Percentiles rank a stretch among this genome's conserved stretches.
phyloP scores from a whole-genome alignment of 2,797 vertebrate species.

The Anisognathus igniventris region DNA sequence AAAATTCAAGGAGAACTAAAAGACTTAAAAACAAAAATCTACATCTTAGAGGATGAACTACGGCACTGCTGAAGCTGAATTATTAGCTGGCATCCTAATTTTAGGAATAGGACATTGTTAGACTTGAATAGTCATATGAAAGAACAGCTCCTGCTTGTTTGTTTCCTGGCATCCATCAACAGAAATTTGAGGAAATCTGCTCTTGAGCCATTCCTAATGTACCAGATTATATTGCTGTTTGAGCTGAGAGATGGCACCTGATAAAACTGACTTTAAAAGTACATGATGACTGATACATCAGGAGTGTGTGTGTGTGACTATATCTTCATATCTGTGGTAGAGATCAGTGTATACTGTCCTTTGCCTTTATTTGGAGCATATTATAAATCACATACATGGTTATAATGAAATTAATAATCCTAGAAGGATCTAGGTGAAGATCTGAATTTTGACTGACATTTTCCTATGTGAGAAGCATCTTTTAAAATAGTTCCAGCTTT shows the following conservation, averaged over 20 bases:
- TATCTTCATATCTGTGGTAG: background rate
- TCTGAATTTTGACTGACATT: background rate
- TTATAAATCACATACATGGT: background rate
- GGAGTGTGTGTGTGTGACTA: background rate
- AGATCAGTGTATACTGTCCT: background rate
- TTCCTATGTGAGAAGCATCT: background rate
- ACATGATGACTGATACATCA: background rate
- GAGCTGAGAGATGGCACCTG: background rate
- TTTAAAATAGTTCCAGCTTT: background rate
- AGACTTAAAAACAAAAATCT: conserved; percentile 91
- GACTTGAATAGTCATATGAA: background rate
- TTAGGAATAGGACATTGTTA: background rate
- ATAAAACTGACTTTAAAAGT: background rate
- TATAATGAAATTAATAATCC: background rate
- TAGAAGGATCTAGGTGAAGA: background rate
- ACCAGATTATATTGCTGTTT: background rate
- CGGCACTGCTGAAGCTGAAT: conserved; percentile 75
- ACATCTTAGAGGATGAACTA: conserved; percentile 87
- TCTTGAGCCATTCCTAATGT: background rate
- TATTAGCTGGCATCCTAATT: background rate
- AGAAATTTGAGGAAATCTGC: background rate
- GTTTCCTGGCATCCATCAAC: background rate
- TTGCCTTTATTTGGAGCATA: background rate
- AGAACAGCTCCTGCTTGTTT: background rate
- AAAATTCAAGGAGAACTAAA: conserved; percentile 91